Percentiles rank a stretch among this genome's conserved stretches.
These are phyloP conservation scores for Heterohyrax brucei DNA, from an alignment of 2,797 vertebrate species.

Conservation along the genomic window DNA sequence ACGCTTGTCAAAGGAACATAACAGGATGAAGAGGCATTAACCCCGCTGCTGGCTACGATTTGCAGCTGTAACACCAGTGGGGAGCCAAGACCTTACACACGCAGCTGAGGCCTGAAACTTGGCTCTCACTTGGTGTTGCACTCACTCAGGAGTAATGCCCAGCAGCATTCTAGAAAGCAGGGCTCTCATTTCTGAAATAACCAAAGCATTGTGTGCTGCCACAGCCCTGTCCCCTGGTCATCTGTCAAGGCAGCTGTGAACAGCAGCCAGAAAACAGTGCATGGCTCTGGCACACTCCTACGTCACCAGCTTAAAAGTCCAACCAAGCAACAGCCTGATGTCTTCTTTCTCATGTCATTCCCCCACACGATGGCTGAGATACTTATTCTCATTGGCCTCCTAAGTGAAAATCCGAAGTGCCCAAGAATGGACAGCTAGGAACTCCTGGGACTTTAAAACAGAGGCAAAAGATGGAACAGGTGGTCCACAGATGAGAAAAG, in stretches of 20 bases:
- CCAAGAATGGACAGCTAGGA: conserved; percentile 1
- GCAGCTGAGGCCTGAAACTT: background rate
- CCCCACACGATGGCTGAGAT: conserved; percentile 8
- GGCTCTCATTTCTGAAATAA: background rate
- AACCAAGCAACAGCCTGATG: background rate
- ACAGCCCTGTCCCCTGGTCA: background rate
- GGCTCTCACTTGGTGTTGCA: background rate
- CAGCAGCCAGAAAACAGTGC: background rate
- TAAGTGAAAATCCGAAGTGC: background rate
- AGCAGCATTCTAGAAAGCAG: background rate
- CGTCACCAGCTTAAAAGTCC: background rate
- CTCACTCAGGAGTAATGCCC: background rate
- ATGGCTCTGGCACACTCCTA: background rate
- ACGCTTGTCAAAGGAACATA: background rate
- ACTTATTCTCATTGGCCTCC: background rate
- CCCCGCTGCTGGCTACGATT: background rate
- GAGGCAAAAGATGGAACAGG: background rate
- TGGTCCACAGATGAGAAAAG: background rate
- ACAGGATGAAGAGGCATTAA: background rate
- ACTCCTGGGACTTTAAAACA: background rate
- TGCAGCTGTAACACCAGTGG: background rate
- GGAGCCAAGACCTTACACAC: background rate
- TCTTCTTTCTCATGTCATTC: conserved; percentile 21
- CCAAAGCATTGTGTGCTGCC: background rate
- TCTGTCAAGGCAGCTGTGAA: conserved; percentile 52